A percentile compares a stretch with the other conserved stretches of the same genome.
phyloP scores from a whole-genome alignment of 2,113 vertebrate species.

The Prochilodus magdalenae region DNA sequence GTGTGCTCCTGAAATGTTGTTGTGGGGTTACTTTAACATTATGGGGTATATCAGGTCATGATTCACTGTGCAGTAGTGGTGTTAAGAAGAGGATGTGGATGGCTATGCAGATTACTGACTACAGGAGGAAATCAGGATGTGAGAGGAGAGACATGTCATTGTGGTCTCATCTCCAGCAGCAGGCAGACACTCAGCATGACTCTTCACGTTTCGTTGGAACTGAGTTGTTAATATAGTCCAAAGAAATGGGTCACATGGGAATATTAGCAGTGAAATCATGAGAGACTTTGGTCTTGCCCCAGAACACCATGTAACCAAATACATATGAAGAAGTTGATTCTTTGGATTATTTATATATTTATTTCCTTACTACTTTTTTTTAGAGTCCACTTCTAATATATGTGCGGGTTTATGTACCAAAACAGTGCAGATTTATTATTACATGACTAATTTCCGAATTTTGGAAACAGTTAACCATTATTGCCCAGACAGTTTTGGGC shows the following conservation, averaged over 20 bases:
- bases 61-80: not conserved
- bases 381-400: too few species aligned
- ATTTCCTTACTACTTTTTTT: too few species aligned
- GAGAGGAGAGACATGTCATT: slow-evolving; percentile 1
- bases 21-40: slow-evolving; percentile 28
- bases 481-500: too few species aligned
- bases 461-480: too few species aligned
- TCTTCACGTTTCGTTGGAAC: not conserved
- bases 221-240: not conserved
- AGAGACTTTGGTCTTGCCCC: not conserved
- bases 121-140: not conserved
- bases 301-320: not conserved
- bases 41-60: not conserved
- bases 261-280: not conserved
- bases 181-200: slow-evolving; percentile 24
- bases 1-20: slow-evolving; percentile 39
- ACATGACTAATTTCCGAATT: too few species aligned
- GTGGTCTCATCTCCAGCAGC: not conserved
- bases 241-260: not conserved
- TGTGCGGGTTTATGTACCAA: too few species aligned
- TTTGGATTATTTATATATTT: too few species aligned
- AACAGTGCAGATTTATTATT: too few species aligned
- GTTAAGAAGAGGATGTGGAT: slow-evolving; percentile 42
- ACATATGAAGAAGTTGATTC: too few species aligned
- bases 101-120: slow-evolving; percentile 36